Base-by-base conservation (phyloP, 2,113 vertebrate species). In the Apeltes quadracus region DNA sequence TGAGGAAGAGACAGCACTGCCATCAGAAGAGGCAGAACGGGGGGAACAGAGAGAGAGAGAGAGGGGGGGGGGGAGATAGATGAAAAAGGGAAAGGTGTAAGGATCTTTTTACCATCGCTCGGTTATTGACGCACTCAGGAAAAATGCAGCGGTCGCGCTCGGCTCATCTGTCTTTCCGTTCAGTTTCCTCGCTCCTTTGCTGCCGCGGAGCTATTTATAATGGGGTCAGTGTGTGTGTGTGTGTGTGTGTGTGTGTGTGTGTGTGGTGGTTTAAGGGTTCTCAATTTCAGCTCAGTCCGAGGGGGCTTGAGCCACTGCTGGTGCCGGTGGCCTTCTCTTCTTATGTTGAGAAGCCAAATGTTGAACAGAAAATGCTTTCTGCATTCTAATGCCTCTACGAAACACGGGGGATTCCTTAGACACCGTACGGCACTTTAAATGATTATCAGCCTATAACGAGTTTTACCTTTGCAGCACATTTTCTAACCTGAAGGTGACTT, bases 181-280 rank as follows among this genome's bases (percentile, higher is more conserved):
- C 22, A 6, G 58, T 41, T 54, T 51, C 76, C 70, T 56, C 23
- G 23, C 18, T 64, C 44, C 48, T 58, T 20, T 61, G 67, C 54
- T 64, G 61, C 64, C 62, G 22, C 46, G 12, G 39, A 64, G 68
- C 75, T 89, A 89, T 90, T 89, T 87, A 68, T 91, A 85, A 67
- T 54, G 57, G 79, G 83, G 79, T 77, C 81, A 79, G 73, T 22
- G 27, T 64, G 48, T 50, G 69, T 72, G 48, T 5, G 18, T 55
- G 55, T 29, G 29, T 29, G 29, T 29, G 73, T 22, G 27, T 64
- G 48, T 50, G 69, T 72, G 48, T 5, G 18, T 55, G 55, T n/a
- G n/a, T n/a, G n/a, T n/a, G n/a, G n/a, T 50, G 51, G 36, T 76
- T 76, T 56, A 57, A 70, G 62, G 81, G 71, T 62, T 78, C 71